Evolutionary conservation across 1,140 invertebrate genomes (phyloP).

Genomic region (Episyrphus balteatus): DNA sequence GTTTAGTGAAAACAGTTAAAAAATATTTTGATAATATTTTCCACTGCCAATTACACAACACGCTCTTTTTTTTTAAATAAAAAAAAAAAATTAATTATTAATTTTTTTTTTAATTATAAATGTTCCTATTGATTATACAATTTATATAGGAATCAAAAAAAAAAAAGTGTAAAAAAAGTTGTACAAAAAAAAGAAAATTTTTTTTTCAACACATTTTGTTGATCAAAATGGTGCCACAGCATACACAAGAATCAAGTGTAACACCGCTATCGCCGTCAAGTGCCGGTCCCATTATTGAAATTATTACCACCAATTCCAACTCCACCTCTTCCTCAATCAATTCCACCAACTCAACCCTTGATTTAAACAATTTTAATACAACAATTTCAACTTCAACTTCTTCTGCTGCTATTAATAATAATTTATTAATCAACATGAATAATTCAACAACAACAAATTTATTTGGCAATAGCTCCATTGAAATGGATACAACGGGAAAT

Average conservation of each 20-base stretch:
- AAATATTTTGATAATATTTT: no score
- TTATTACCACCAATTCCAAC: not conserved
- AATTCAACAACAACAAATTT: no score
- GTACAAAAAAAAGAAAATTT: not conserved
- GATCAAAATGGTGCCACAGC: not conserved
- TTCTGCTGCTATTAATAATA: not conserved
- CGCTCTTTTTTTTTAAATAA: no score
- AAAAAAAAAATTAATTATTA: no score
- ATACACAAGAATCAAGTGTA: not conserved
- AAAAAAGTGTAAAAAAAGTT: not conserved
- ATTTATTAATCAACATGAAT: not conserved
- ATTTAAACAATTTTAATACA: not conserved
- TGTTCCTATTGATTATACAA: no score
- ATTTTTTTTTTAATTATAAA: no score
- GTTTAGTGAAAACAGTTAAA: no score
- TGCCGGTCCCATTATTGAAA: not conserved
- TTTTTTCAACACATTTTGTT: not conserved
- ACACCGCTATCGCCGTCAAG: not conserved
- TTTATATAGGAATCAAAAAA: not conserved
- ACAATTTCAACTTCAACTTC: not conserved
- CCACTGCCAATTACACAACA: no score
- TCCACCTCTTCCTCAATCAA: not conserved
- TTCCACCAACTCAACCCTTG: not conserved
- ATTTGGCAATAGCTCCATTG: no score
- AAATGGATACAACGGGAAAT: no score